Conservation (phyloP, 2,113 vertebrate species). For the Prinia subflava region DNA sequence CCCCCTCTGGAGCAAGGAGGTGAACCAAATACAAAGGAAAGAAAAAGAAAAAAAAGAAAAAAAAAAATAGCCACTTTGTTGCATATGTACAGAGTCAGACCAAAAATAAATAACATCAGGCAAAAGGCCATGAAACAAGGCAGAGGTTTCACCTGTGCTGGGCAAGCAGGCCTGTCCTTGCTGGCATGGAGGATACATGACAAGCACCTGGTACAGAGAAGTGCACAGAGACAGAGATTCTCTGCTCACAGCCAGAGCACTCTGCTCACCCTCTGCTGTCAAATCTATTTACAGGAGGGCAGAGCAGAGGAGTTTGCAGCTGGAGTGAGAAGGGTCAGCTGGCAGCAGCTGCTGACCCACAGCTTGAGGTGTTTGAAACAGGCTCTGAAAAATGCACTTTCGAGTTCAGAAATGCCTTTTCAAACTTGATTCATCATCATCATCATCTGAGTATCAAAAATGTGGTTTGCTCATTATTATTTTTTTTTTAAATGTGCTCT, state of each 20-base stretch:
- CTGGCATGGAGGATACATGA: neutral
- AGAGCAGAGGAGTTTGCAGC: neutral
- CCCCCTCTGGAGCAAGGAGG: constrained; percentile 14
- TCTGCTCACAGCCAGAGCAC: neutral
- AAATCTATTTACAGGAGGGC: constrained; percentile 23
- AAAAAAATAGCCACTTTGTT: neutral
- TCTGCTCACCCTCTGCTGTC: neutral
- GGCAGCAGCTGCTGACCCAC: neutral
- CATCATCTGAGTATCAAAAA: neutral
- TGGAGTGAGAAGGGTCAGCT: neutral
- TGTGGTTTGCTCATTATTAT: neutral
- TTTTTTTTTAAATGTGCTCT: neutral
- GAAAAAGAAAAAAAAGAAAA: neutral
- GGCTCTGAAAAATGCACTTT: neutral
- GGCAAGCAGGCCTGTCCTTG: neutral
- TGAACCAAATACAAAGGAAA: constrained; percentile 14
- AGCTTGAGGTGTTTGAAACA: neutral
- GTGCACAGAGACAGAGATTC: neutral
- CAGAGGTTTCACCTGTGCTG: neutral
- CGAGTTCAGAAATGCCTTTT: neutral
- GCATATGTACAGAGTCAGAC: constrained; percentile 34
- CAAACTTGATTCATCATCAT: neutral
- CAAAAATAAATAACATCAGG: constrained; percentile 52
- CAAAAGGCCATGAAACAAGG: constrained; percentile 38
- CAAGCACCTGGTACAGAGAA: neutral